Evolutionary conservation across 2,113 vertebrate genomes (phyloP).

Genomic region (Cairina moschata): DNA sequence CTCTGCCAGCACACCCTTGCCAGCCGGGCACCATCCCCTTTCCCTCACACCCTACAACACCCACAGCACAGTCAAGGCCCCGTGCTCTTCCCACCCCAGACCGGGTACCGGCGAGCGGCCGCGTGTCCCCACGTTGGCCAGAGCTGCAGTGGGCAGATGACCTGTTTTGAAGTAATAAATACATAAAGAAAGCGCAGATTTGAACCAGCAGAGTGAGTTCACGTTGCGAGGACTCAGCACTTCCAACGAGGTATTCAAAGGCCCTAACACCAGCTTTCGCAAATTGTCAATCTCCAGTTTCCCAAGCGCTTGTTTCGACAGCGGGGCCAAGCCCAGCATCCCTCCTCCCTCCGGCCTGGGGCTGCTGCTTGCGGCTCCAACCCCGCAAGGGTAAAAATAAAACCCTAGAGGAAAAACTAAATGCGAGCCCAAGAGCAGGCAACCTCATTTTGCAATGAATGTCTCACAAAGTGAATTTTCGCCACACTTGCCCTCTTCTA

Average conservation of each 20-base stretch:
- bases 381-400: neutral
- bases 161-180: neutral
- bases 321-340: neutral
- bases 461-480: neutral
- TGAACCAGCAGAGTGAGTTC: neutral
- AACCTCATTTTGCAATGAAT: neutral
- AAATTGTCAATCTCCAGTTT: neutral
- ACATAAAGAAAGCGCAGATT: neutral
- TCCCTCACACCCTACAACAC: rapidly evolving
- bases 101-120: rapidly evolving
- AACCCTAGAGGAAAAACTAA: neutral
- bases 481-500: neutral
- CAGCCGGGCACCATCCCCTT: neutral
- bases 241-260: neutral
- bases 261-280: neutral
- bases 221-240: neutral
- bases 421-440: neutral
- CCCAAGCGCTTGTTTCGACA: neutral
- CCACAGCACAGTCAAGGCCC: neutral
- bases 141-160: neutral
- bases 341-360: neutral
- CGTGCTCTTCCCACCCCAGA: neutral
- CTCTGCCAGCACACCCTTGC: rapidly evolving
- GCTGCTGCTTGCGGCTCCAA: neutral
- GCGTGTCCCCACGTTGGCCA: too few species aligned